Evolutionary conservation across 1,140 invertebrate genomes (phyloP).

Genomic region (Diploscapter pachys): DNA sequence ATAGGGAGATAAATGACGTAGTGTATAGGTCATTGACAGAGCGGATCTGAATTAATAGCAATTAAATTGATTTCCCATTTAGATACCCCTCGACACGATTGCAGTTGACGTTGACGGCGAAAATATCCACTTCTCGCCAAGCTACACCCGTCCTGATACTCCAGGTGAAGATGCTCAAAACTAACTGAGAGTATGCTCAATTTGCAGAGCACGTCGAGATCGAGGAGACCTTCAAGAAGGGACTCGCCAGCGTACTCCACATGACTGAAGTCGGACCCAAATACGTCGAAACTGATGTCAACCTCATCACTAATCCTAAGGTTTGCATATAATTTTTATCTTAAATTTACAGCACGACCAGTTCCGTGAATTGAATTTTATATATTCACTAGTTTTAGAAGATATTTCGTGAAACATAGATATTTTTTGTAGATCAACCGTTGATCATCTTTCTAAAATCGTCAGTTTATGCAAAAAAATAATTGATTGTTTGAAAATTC

Average conservation of each 20-base stretch:
- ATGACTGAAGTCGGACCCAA: conserved; percentile 31
- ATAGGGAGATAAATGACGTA: background rate
- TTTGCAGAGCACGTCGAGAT: conserved; percentile 33
- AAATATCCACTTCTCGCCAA: conserved; percentile 16
- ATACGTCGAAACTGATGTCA: conserved; percentile 37
- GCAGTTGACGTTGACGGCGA: conserved; percentile 25
- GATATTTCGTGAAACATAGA: no score
- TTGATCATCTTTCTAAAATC: no score
- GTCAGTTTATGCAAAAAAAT: no score
- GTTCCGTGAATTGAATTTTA: background rate
- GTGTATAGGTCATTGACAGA: background rate
- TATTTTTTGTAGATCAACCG: no score
- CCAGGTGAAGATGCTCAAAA: background rate
- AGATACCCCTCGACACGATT: conserved; percentile 16
- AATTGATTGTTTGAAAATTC: no score
- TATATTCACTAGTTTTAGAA: no score
- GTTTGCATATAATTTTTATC: conserved; percentile 18
- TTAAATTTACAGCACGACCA: background rate
- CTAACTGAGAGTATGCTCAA: background rate
- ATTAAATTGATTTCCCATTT: background rate
- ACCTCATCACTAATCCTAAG: conserved; percentile 43
- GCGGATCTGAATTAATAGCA: background rate
- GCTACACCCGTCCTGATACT: conserved; percentile 24
- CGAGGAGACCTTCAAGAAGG: conserved; percentile 37
- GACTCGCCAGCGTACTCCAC: conserved; percentile 30